A percentile compares a stretch with the other conserved stretches of the same genome.
phyloP scores from a whole-genome alignment of 2,888 invertebrate species.

The Vesta saturnalis region DNA sequence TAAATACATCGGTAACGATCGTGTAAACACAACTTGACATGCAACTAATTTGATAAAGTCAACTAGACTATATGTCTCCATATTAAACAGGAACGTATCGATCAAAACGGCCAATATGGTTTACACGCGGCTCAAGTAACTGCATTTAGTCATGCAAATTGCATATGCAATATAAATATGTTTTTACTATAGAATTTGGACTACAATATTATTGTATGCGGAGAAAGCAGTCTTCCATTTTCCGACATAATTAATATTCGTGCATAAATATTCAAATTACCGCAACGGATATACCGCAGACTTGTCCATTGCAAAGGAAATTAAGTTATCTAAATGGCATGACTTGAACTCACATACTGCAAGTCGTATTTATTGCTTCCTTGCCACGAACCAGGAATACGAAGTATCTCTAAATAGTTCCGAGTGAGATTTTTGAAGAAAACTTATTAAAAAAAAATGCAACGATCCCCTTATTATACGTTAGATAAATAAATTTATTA shows the following conservation, averaged over 20 bases:
- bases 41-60: conserved; percentile 45
- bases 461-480: too few relatives aligned
- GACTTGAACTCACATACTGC: conserved; percentile 52
- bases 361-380: conserved; percentile 39
- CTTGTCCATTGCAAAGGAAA: conserved; percentile 52
- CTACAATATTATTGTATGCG: conserved; percentile 20
- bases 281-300: conserved; percentile 47
- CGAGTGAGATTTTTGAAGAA: conserved; percentile 31
- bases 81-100: conserved; percentile 45
- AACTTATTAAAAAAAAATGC: not conserved
- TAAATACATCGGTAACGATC: conserved; percentile 29
- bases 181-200: conserved; percentile 9
- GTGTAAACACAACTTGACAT: conserved; percentile 44
- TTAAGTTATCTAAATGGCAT: conserved; percentile 54
- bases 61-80: conserved; percentile 44
- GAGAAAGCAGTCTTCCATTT: conserved; percentile 26
- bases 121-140: conserved; percentile 45
- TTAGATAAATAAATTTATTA: too few relatives aligned
- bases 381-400: conserved; percentile 34
- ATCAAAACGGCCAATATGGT: conserved; percentile 47
- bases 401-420: conserved; percentile 36
- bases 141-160: conserved; percentile 45
- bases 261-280: conserved; percentile 50
- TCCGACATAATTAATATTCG: conserved; percentile 44
- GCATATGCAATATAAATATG: conserved; percentile 28